Evolutionary conservation across 2,797 vertebrate genomes (phyloP).

Genomic region (Champsocephalus esox): DNA sequence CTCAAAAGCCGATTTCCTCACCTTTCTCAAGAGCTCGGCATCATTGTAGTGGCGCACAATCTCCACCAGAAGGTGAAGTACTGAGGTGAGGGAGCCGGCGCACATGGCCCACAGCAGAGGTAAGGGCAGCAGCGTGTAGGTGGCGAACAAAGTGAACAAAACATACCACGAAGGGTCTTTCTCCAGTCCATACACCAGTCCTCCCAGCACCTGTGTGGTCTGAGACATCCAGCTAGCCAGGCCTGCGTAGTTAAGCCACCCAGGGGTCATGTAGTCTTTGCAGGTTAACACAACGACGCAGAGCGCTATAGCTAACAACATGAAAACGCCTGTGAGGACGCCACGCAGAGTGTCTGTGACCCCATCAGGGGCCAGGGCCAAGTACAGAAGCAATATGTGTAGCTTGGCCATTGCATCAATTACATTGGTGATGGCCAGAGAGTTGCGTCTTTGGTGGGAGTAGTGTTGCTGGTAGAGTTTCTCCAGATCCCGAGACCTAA

Average conservation of each 20-base stretch:
- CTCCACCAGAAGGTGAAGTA: conserved; percentile 80
- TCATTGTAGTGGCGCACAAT: conserved; percentile 69
- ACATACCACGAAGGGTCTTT: conserved; percentile 86
- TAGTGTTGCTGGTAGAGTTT: conserved; percentile 87
- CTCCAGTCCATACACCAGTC: conserved; percentile 83
- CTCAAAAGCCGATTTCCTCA: conserved; percentile 37
- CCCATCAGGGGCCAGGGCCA: conserved; percentile 71
- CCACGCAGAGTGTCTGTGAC: conserved; percentile 63
- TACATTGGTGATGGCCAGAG: conserved; percentile 82
- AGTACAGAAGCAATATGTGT: conserved; percentile 81
- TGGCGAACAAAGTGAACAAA: conserved; percentile 85
- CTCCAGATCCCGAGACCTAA: conserved; percentile 84
- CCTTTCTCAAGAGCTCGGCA: conserved; percentile 77
- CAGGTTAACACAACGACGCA: conserved; percentile 79
- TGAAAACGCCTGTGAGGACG: conserved; percentile 80
- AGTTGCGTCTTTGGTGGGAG: conserved; percentile 83
- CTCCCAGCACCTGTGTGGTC: conserved; percentile 81
- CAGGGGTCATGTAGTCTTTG: conserved; percentile 79
- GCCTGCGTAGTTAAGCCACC: conserved; percentile 82
- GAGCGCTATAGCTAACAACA: conserved; percentile 71
- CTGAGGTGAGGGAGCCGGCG: conserved; percentile 81
- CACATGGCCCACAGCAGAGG: conserved; percentile 86
- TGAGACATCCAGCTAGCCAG: conserved; percentile 85
- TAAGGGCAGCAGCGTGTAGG: conserved; percentile 86
- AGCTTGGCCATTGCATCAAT: conserved; percentile 84